Conservation (phyloP, 2,888 invertebrate genomes). For the Nemapogon koenigi region DNA sequence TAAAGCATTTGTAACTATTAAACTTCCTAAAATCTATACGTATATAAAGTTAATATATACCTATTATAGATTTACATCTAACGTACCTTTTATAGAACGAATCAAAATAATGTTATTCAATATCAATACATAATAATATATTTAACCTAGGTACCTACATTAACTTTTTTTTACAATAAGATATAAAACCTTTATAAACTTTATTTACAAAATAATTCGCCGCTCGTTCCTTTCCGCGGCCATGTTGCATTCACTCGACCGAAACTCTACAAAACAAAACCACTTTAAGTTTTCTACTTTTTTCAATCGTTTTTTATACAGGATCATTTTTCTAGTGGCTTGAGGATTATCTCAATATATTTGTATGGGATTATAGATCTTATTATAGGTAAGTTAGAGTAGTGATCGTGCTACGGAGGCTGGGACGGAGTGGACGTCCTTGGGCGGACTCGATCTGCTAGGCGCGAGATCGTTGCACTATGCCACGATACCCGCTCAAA, state of each 20-base stretch:
- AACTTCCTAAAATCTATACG: too few relatives aligned
- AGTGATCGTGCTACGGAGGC: constrained; percentile 24
- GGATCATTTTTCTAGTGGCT: constrained; percentile 61
- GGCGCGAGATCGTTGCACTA: constrained; percentile 62
- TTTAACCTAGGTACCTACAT: neutral
- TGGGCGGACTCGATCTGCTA: constrained; percentile 65
- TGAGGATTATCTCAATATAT: constrained; percentile 34
- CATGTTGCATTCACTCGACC: constrained; percentile 49
- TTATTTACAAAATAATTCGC: neutral
- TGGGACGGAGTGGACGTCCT: constrained; percentile 55
- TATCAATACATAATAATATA: too few relatives aligned
- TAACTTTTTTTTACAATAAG: neutral
- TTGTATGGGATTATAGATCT: constrained; percentile 23
- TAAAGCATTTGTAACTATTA: too few relatives aligned
- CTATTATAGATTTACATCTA: too few relatives aligned
- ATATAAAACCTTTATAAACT: neutral
- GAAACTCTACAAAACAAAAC: constrained; percentile 55
- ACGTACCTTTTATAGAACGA: too few relatives aligned
- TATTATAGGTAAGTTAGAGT: constrained; percentile 28
- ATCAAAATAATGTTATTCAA: too few relatives aligned
- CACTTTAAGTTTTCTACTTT: constrained; percentile 43
- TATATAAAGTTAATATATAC: neutral
- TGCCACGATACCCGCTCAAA: constrained; percentile 46
- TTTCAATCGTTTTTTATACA: constrained; percentile 53
- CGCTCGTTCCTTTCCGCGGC: constrained; percentile 43